Base-by-base conservation (phyloP, 2,888 invertebrate species). In the Eupelmus urozonus region DNA sequence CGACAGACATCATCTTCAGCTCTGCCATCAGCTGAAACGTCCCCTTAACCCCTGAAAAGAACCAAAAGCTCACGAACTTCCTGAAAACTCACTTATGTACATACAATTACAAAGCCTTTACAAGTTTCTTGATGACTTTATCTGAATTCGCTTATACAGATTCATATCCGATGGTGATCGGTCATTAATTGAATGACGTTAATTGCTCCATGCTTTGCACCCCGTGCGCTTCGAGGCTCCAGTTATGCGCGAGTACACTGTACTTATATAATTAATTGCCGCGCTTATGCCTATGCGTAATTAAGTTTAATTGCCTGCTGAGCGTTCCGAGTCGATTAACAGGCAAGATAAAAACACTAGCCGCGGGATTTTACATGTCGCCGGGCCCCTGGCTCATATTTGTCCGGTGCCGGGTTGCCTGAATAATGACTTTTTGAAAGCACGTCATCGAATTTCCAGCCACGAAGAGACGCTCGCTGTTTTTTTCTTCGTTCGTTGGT, bases 181-280 rank as follows among this genome's bases (percentile, higher is more conserved):
- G 34, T n/a, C 40, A 55, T 65, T 73, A 72, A 72, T 72, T 72
- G 34, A 72, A 62, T 72, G 53, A 72, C 51, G 53, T 53, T 72
- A 57, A 71, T 71, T 71, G 60, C 9, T 40, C 45, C 23, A 59
- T 29, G 29, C 57, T 20, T 40, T 55, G 23, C 55, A 16, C 13
- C 11, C n/a, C n/a, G 2, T 45, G 7, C 42, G n/a, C 29, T 59
- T 29, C 18, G 20, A 40, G 9, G 27, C 40, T 40, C 2, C 7
- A 20, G 42, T 62, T 62, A 45, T 25, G 11, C 18, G 27, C 29
- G 16, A 16, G 20, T 45, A n/a, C n/a, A 20, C 27, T n/a, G 20
- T 27, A 45, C 60, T 60, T 34, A n/a, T 49, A 20, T 62, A 62
- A 73, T 73, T 63, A 73, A 73, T 73, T 40, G 53, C 23, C 71